These are phyloP conservation scores for Bacillus rossius DNA, from an alignment of 1,140 invertebrate species.

Conservation along the genomic window DNA sequence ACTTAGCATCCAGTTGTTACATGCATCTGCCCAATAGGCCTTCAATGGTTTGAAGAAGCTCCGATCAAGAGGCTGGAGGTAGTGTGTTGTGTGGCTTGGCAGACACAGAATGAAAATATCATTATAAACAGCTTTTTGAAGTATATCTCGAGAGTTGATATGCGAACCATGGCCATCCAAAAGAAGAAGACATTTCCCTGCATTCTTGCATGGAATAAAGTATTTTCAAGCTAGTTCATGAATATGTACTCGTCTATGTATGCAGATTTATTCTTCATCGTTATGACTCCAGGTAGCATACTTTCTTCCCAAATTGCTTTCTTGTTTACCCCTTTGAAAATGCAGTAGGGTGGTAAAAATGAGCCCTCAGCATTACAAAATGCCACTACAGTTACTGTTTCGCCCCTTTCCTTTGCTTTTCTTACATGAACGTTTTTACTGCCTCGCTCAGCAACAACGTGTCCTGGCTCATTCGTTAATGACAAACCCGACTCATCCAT, in stretches of 20 bases:
- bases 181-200: conserved; percentile 35
- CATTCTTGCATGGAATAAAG: background rate
- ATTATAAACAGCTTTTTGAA: conserved; percentile 33
- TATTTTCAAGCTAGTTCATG: background rate
- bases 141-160: conserved; percentile 25
- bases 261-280: background rate
- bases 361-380: background rate
- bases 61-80: conserved; percentile 37
- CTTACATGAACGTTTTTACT: background rate
- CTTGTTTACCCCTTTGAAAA: conserved; percentile 1
- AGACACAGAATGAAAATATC: conserved; percentile 36
- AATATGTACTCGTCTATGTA: background rate
- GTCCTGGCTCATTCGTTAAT: no score
- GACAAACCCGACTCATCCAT: no score
- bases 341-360: background rate
- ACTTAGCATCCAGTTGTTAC: no score
- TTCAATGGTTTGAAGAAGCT: no score
- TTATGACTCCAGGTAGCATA: background rate
- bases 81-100: conserved; percentile 37
- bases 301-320: conserved; percentile 4
- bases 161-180: conserved; percentile 39
- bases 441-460: no score
- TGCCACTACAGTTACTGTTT: background rate
- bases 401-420: conserved; percentile 3
- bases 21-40: no score